A percentile compares a stretch with the other conserved stretches of the same genome.
phyloP scores from a whole-genome alignment of 35 echinoderm and acorn worm genomes.

The Lytechinus pictus region DNA sequence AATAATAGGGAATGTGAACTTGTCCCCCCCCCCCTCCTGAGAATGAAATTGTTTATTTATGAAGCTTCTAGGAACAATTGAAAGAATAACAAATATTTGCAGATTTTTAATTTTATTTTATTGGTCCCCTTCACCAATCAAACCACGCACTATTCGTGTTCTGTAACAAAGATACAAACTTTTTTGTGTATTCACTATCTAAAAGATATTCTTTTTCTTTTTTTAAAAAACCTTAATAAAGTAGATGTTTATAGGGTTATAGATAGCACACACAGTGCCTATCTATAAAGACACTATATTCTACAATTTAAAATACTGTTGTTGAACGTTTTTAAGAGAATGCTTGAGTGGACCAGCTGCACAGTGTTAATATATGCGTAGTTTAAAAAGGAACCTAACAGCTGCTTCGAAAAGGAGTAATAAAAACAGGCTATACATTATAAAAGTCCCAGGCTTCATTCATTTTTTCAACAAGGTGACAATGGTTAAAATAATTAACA shows the following conservation, averaged over 20 bases:
- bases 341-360: background rate
- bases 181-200: background rate
- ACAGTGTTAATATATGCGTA: background rate
- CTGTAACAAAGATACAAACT: background rate
- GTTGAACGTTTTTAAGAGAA: background rate
- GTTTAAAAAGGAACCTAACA: background rate
- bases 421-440: background rate
- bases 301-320: background rate
- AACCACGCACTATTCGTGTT: background rate
- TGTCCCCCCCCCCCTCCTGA: no score
- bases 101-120: background rate
- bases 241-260: background rate
- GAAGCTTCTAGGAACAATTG: background rate
- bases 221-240: background rate
- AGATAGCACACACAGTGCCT: background rate
- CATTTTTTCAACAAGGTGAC: background rate
- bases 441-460: background rate
- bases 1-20: no score
- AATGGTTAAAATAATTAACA: background rate
- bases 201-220: background rate
- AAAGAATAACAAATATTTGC: background rate
- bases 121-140: background rate
- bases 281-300: background rate
- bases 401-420: background rate
- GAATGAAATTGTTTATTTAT: no score